phyloP scores from a whole-genome alignment of 1,140 invertebrate genomes.

The Papilio glaucus region DNA sequence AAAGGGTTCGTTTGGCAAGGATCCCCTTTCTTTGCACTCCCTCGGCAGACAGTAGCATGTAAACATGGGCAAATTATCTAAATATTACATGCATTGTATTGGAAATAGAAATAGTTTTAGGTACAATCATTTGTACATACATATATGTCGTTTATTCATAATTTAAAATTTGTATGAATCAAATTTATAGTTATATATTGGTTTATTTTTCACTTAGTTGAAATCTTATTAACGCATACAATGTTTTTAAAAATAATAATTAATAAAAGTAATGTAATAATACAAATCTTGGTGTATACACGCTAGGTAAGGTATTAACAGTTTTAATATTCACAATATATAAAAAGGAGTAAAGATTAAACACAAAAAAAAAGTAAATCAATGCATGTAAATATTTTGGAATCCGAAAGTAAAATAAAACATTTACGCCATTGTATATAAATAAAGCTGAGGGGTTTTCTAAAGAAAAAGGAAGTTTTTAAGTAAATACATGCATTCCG shows the following conservation, averaged over 20 bases:
- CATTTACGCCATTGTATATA: neutral
- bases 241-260: no score
- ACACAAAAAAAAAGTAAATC: no score
- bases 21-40: constrained; percentile 45
- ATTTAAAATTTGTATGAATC: constrained; percentile 2
- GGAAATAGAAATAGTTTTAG: neutral
- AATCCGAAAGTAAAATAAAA: constrained; percentile 2
- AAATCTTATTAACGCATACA: no score
- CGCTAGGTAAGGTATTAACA: no score
- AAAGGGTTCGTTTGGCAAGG: constrained; percentile 34
- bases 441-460: neutral
- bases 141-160: neutral
- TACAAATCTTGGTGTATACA: no score
- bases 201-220: no score
- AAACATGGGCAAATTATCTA: constrained; percentile 39
- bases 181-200: neutral
- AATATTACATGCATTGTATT: constrained; percentile 35
- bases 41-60: constrained; percentile 43
- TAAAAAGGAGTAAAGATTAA: neutral
- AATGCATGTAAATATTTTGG: neutral
- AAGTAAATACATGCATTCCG: constrained; percentile 29
- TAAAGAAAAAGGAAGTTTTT: constrained; percentile 17
- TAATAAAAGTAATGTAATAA: no score
- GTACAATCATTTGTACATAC: neutral
- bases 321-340: neutral